Percentiles rank a stretch among this genome's conserved stretches.
Conservation (phyloP, 2,888 invertebrate species). For the Bombylius discolor region DNA sequence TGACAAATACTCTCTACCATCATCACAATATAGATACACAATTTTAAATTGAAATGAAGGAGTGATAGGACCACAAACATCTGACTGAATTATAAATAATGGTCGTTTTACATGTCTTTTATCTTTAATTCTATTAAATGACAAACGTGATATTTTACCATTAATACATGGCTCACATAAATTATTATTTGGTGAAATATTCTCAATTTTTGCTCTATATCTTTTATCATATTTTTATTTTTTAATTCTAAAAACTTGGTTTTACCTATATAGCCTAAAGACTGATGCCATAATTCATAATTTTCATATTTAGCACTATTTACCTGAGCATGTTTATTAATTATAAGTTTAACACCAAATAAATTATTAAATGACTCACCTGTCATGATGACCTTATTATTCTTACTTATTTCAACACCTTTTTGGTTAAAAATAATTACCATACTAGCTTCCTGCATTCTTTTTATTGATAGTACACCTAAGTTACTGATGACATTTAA, state of each 20-base stretch:
- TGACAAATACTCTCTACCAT: conserved; percentile 25
- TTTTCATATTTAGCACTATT: neutral
- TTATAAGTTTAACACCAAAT: too few species aligned
- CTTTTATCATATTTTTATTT: conserved; percentile 4
- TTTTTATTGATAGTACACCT: too few species aligned
- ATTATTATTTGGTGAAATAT: conserved; percentile 9
- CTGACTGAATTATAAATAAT: conserved; percentile 23
- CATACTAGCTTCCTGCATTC: too few species aligned
- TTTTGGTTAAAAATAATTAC: too few species aligned
- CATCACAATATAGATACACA: conserved; percentile 22
- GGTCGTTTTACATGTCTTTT: conserved; percentile 19
- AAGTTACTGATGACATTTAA: too few species aligned
- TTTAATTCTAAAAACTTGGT: conserved; percentile 7
- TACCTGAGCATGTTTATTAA: too few species aligned
- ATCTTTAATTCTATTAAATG: conserved; percentile 13
- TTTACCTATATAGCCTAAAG: conserved; percentile 9
- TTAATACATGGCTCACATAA: neutral
- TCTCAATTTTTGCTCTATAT: conserved; percentile 2
- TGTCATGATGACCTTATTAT: too few species aligned
- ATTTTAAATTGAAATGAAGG: conserved; percentile 22
- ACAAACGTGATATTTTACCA: neutral
- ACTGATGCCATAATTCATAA: conserved; percentile 3
- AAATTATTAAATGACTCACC: too few species aligned
- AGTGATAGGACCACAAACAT: conserved; percentile 25
- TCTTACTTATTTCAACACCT: too few species aligned